A percentile compares a stretch with the other conserved stretches of the same genome.
phyloP scores from a whole-genome alignment of 2,113 vertebrate species.

The Mobula hypostoma region DNA sequence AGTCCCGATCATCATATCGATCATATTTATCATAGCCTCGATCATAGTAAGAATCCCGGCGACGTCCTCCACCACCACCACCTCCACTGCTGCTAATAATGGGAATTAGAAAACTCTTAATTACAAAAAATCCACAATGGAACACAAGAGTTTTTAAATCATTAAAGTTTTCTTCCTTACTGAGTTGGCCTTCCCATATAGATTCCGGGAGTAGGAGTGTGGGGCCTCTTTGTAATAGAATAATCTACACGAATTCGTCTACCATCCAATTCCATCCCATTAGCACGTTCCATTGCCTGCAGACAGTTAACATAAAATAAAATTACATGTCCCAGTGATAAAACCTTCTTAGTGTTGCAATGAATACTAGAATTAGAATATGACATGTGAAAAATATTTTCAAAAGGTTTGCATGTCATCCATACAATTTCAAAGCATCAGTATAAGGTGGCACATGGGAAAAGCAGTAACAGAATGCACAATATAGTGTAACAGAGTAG shows the following conservation, averaged over 20 bases:
- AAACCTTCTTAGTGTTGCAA: not conserved
- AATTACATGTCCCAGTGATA: not conserved
- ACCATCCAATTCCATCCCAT: constrained; percentile 87
- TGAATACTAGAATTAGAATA: not conserved
- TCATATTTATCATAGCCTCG: constrained; percentile 80
- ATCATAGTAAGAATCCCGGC: constrained; percentile 73
- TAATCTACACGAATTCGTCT: constrained; percentile 83
- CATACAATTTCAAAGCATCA: too few species aligned
- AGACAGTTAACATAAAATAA: not conserved
- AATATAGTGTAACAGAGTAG: too few species aligned
- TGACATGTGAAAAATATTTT: too few species aligned
- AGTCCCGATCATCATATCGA: constrained; percentile 71
- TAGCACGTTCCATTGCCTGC: constrained; percentile 85
- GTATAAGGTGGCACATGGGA: too few species aligned
- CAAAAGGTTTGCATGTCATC: too few species aligned
- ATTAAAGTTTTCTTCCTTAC: constrained; percentile 55
- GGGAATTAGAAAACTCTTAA: constrained; percentile 1
- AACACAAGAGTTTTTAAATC: not conserved
- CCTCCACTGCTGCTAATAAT: constrained; percentile 51
- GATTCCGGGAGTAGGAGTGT: constrained; percentile 86
- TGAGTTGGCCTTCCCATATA: constrained; percentile 88
- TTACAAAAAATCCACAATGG: not conserved
- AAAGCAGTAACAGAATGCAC: too few species aligned
- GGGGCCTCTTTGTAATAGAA: constrained; percentile 86
- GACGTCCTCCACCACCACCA: constrained; percentile 65